Conservation (phyloP, 37 sponge, comb jelly and placozoan species). For the Dysidea cf. avara region DNA sequence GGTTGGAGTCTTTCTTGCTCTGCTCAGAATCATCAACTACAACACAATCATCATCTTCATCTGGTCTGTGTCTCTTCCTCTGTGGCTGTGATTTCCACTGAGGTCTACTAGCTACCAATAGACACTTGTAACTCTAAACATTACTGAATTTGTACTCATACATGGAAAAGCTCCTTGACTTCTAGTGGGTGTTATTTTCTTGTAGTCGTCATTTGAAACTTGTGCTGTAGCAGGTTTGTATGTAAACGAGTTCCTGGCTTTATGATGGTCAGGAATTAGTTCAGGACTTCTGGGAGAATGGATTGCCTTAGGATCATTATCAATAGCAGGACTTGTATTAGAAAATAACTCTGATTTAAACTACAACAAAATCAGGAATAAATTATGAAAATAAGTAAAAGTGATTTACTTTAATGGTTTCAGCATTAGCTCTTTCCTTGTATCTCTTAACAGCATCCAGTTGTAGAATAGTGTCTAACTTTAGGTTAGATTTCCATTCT, state of each 20-base stretch:
- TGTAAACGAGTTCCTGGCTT: background rate
- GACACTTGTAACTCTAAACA: too few species aligned
- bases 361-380: too few species aligned
- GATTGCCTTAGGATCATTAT: too few species aligned
- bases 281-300: too few species aligned
- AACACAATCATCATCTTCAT: constrained; percentile 20
- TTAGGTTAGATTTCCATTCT: constrained; percentile 54
- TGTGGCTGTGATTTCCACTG: background rate
- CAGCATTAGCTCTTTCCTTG: background rate
- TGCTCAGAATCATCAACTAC: background rate
- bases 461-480: constrained; percentile 25
- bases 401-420: background rate
- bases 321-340: background rate
- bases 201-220: too few species aligned
- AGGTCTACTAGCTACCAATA: too few species aligned
- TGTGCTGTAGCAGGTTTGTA: constrained; percentile 5
- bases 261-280: constrained; percentile 1
- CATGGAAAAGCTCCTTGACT: too few species aligned
- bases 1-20: constrained; percentile 3
- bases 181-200: too few species aligned
- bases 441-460: constrained; percentile 28
- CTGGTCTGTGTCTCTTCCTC: background rate
- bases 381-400: background rate
- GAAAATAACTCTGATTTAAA: background rate
- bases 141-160: too few species aligned